Evolutionary conservation across 2,113 vertebrate species (phyloP).

Genomic region (Mola mola): DNA sequence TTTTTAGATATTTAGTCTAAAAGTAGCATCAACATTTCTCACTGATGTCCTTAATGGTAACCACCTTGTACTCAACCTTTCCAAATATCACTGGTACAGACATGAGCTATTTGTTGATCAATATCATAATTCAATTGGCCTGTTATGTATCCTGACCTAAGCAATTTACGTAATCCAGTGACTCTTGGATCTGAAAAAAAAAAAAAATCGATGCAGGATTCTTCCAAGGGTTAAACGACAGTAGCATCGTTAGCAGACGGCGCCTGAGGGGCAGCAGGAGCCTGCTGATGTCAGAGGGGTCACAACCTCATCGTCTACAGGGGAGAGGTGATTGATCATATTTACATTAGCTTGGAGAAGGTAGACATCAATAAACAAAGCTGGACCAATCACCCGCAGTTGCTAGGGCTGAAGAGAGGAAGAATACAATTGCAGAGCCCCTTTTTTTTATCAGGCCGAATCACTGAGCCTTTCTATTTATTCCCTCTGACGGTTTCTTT

Average conservation of each 20-base stretch:
- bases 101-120: conserved; percentile 33
- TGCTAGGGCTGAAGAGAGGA: conserved; percentile 30
- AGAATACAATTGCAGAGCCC: conserved; percentile 6
- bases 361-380: conserved; percentile 16
- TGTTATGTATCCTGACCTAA: conserved; percentile 52
- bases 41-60: neutral
- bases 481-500: conserved; percentile 18
- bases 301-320: conserved; percentile 25
- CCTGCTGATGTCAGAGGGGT: conserved; percentile 39
- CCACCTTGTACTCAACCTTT: conserved; percentile 3
- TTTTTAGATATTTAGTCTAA: no score
- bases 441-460: conserved; percentile 24
- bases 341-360: conserved; percentile 20
- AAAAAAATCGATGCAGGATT: conserved; percentile 37
- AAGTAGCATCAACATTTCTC: no score
- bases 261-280: conserved; percentile 12
- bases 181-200: conserved; percentile 37
- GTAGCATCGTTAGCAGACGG: conserved; percentile 24
- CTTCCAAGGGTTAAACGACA: conserved; percentile 9
- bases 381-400: conserved; percentile 29
- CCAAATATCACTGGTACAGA: conserved; percentile 14
- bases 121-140: conserved; percentile 41
- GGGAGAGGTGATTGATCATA: conserved; percentile 24
- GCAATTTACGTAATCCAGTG: conserved; percentile 49
- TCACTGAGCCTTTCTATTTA: conserved; percentile 22